Percentiles rank a stretch among this genome's conserved stretches.
phyloP scores from a whole-genome alignment of 2,797 vertebrate genomes.

The Mormyrops boulengeri region DNA sequence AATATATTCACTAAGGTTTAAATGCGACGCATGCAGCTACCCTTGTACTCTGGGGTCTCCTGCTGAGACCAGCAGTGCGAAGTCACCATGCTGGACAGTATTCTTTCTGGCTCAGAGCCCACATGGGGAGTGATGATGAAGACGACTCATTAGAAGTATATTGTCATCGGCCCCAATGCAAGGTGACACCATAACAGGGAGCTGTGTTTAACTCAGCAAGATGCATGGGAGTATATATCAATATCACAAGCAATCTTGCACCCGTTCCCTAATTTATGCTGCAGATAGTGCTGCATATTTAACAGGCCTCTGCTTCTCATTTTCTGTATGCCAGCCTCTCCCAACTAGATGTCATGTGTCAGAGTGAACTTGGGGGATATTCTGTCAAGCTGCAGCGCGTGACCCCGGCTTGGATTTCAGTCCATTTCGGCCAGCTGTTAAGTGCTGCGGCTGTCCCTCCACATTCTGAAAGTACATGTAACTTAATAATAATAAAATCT shows the following conservation, averaged over 20 bases:
- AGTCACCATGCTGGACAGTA: background rate
- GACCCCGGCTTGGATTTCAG: background rate
- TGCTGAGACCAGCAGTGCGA: background rate
- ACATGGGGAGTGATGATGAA: background rate
- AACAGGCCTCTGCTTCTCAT: background rate
- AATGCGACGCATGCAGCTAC: background rate
- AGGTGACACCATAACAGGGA: background rate
- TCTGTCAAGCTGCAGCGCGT: background rate
- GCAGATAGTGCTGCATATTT: background rate
- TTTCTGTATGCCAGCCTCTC: background rate
- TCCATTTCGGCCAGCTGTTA: background rate
- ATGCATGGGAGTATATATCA: background rate
- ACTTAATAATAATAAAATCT: background rate
- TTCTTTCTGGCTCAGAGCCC: background rate
- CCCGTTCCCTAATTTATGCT: background rate
- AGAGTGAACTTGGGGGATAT: background rate
- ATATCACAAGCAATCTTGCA: background rate
- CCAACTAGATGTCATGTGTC: background rate
- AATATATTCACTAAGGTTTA: constrained; percentile 5
- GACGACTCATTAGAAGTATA: constrained; percentile 4
- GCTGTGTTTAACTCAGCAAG: constrained; percentile 9
- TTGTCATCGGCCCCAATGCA: background rate
- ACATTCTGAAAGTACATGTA: background rate
- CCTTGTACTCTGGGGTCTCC: background rate
- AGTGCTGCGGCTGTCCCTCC: background rate